Base-by-base conservation (phyloP, 2,888 invertebrate genomes). In the Troglohyphantes excavatus region DNA sequence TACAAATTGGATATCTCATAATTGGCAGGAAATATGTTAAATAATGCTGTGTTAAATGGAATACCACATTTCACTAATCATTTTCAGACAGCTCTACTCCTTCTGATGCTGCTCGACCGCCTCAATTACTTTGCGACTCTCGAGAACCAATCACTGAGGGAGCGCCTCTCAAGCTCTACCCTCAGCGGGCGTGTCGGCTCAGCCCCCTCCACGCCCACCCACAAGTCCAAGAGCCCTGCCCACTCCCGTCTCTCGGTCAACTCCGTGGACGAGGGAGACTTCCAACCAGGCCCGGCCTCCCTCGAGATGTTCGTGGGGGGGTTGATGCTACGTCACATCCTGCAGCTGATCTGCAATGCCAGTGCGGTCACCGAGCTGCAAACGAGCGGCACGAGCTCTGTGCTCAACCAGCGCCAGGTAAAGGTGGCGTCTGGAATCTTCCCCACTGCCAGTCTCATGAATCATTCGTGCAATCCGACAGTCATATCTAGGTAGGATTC, bases 401-500 rank as follows among this genome's bases (percentile, higher is more conserved):
- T 90, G 13, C 86, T 90, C 19, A 87, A 81, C 46, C 84, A 89
- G 70, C 91, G 63, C 13, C 94, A 95, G 91, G 93, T 93, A n/a
- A 94, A 95, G 92, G 93, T 95, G 78, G 97, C 97, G 0, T 96
- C 97, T 1, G 97, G 96, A 0, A 96, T 98, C 92, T 97, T 96
- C 93, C 97, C 98, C 0, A 96, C 97, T 0, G 95, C 97, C 0
- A 97, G 97, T 92, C 95, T 98, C 94, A 96, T 98, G 95, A 99
- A 98, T 93, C 98, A 99, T 94, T 96, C 97, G 0, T 98, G 98
- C 93, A 96, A 96, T 91, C 96, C 97, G 6, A 96, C 96, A 92
- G 96, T 98, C 89, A 95, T 96, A 78, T 96, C 96, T 92, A 95
- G 95, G 96, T 96, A 93, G 93, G 93, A 13, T 13, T 39, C 13